Conservation (phyloP, 2,113 vertebrate species). For the Lampris incognitus region DNA sequence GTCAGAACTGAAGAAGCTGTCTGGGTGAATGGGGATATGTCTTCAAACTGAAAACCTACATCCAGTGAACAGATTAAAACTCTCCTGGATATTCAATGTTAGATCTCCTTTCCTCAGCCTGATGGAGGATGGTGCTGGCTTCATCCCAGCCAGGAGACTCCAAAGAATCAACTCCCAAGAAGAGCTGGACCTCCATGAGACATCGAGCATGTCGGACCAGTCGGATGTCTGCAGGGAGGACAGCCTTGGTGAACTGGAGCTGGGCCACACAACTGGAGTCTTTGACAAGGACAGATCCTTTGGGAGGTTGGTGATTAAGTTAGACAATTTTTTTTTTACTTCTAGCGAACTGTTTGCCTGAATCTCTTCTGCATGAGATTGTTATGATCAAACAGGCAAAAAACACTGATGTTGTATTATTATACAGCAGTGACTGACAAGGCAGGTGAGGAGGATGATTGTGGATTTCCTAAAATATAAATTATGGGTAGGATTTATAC, state of each 20-base stretch:
- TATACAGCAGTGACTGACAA: neutral
- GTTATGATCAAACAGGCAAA: too few species aligned
- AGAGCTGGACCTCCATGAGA: constrained; percentile 77
- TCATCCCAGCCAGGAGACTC: constrained; percentile 54
- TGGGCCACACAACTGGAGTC: constrained; percentile 14
- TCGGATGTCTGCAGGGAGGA: constrained; percentile 71
- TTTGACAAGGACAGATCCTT: constrained; percentile 1
- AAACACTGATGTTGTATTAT: too few species aligned
- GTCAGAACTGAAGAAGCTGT: too few species aligned
- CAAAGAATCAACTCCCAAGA: constrained; percentile 83
- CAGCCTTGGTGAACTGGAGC: constrained; percentile 47
- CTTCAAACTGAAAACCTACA: too few species aligned
- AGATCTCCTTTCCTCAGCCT: constrained; percentile 63
- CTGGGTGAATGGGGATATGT: too few species aligned
- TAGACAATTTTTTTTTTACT: too few species aligned
- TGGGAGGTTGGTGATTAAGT: constrained; percentile 45
- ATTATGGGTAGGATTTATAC: too few species aligned
- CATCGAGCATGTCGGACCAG: constrained; percentile 72
- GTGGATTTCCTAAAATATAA: too few species aligned
- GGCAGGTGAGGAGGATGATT: neutral
- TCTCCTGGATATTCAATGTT: too few species aligned
- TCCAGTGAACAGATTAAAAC: too few species aligned
- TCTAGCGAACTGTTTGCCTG: too few species aligned
- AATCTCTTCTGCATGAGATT: too few species aligned
- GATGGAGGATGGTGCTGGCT: constrained; percentile 64